Evolutionary conservation across 2,113 vertebrate genomes (phyloP).

Genomic region (Todiramphus saurophagus): DNA sequence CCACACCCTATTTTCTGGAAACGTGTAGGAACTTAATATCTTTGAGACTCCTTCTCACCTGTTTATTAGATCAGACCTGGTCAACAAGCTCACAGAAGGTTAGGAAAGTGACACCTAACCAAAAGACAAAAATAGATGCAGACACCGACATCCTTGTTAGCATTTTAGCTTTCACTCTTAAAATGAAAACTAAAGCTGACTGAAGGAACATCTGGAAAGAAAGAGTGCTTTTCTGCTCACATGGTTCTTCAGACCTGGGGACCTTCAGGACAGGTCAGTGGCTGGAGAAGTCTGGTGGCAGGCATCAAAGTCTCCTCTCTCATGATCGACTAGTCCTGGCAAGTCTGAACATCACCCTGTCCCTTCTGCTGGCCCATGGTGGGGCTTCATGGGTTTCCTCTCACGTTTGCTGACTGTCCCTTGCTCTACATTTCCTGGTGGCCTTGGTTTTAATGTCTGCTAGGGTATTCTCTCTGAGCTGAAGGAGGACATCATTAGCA

Average conservation of each 20-base stretch:
- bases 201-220: neutral
- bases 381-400: neutral
- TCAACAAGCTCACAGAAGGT: neutral
- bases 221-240: neutral
- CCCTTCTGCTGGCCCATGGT: neutral
- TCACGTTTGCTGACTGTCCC: neutral
- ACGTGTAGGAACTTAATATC: neutral
- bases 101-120: neutral
- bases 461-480: neutral
- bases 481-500: neutral
- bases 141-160: neutral
- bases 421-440: neutral
- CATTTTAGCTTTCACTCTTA: neutral
- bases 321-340: neutral
- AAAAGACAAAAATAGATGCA: neutral
- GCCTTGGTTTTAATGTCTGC: neutral
- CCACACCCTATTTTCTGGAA: neutral
- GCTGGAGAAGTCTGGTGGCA: neutral
- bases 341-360: neutral
- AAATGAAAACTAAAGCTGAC: neutral
- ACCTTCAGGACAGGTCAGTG: neutral
- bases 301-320: neutral
- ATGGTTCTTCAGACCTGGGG: neutral
- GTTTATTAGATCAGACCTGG: neutral
- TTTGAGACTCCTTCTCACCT: neutral